Evolutionary conservation across 2,113 vertebrate species (phyloP).

Genomic region (Ceyx cyanopectus): DNA sequence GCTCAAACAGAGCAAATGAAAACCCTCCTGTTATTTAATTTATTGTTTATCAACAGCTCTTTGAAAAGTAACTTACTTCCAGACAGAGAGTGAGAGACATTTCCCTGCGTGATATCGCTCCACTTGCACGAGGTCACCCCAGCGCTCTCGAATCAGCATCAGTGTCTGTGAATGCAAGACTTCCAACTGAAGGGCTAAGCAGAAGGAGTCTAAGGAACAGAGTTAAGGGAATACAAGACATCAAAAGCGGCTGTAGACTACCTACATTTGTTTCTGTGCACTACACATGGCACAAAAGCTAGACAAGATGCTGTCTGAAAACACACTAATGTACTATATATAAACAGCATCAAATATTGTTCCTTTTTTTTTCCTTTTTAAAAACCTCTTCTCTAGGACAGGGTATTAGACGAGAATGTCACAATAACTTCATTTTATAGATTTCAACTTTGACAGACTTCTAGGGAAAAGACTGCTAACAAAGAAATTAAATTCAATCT

Average conservation of each 20-base stretch:
- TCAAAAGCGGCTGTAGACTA: not conserved
- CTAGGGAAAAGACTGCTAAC: not conserved
- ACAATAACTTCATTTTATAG: not conserved
- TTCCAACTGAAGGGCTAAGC: slow-evolving; percentile 96
- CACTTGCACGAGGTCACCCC: slow-evolving; percentile 99
- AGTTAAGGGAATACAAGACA: slow-evolving; percentile 80
- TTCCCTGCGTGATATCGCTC: slow-evolving; percentile 95
- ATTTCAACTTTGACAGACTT: not conserved
- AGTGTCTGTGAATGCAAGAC: slow-evolving; percentile 96
- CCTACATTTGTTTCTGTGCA: not conserved
- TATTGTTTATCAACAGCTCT: not conserved
- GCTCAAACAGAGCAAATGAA: not conserved
- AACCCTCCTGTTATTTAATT: not conserved
- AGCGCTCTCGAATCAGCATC: slow-evolving; percentile 95
- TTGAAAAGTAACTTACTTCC: slow-evolving; percentile 90
- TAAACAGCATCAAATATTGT: not conserved
- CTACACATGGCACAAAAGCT: not conserved
- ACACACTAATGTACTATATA: not conserved
- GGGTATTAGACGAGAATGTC: not conserved
- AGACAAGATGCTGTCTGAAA: not conserved
- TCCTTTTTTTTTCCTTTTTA: not conserved
- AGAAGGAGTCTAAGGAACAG: slow-evolving; percentile 90
- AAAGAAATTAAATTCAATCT: not conserved
- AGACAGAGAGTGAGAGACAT: slow-evolving; percentile 93
- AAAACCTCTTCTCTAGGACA: not conserved